Evolutionary conservation across 1,140 invertebrate genomes (phyloP).

Genomic region (Geopemphigus sp.): DNA sequence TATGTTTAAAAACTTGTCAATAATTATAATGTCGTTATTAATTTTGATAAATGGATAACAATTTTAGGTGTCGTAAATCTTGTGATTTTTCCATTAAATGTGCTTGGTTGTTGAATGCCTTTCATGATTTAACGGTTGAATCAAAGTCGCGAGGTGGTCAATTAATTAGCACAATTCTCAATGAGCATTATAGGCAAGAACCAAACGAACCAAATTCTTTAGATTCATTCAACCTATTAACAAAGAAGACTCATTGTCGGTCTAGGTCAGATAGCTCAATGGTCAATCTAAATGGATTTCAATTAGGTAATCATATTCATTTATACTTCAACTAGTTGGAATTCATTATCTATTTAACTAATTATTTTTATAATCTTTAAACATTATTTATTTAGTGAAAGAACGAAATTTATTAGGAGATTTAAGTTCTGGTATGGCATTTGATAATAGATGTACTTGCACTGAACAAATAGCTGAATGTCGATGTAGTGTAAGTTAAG

Average conservation of each 20-base stretch:
- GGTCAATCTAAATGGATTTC: constrained; percentile 43
- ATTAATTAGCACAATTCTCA: constrained; percentile 38
- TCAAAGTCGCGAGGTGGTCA: constrained; percentile 29
- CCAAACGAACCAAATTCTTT: neutral
- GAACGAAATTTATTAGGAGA: constrained; percentile 75
- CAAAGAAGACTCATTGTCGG: constrained; percentile 27
- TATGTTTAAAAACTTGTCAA: constrained; percentile 55
- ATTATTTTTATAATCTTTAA: too few species aligned
- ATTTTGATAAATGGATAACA: constrained; percentile 27
- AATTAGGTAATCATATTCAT: constrained; percentile 19
- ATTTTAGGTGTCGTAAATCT: constrained; percentile 80
- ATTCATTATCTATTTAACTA: neutral
- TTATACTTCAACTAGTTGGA: neutral
- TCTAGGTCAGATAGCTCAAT: constrained; percentile 43
- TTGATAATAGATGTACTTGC: constrained; percentile 94
- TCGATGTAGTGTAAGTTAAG: constrained; percentile 67
- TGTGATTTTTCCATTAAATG: constrained; percentile 94
- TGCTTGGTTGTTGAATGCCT: constrained; percentile 93
- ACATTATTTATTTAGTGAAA: constrained; percentile 54
- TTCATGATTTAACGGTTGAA: constrained; percentile 59
- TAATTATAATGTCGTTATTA: neutral
- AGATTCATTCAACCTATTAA: constrained; percentile 42
- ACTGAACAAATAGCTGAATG: constrained; percentile 71
- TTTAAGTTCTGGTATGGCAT: constrained; percentile 86
- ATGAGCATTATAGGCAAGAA: constrained; percentile 41